Evolutionary conservation across 1,140 invertebrate species (phyloP), one percentile per base, ranked within the genome.

Genomic region (Drosophila funebris): DNA sequence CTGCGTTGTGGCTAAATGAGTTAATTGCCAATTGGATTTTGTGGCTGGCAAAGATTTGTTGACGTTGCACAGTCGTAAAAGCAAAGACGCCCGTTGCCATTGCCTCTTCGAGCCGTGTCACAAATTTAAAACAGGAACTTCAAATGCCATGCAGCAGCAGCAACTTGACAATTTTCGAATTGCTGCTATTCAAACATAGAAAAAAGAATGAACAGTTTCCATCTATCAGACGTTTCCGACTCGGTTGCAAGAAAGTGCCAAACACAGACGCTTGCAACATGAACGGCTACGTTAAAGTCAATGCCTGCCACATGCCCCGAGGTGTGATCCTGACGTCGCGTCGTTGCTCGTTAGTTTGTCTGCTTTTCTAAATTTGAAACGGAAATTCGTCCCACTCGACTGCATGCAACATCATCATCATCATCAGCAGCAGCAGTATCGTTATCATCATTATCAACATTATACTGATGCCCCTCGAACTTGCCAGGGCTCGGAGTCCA

Each of bases 1-100:
- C n/a, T 31, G 60, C 43, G 31, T 16, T 44, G 46, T 61, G 48
- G 58, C 78, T 63, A 78, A 85, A 82, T 85, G 82, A 85, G 78
- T 85, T 85, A 85, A 85, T 85, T 85, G 82, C 62, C 74, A 78
- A 82, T 85, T 87, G 82, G 66, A 82, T 85, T 85, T 85, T 85
- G 83, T 88, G 83, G 66, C 69, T 67, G 43, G 75, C 75, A 69
- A 71, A 62, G 82, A 85, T 85, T 85, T 85, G 82, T 78, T 62
- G 82, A 82, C 78, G 78, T 53, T 72, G 81, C 78, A 82, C 24
- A 72, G 63, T 82, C 74, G 63, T 85, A 48, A 73, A 73, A 62
- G 4, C 8, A 58, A 64, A 77, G 37, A 44, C n/a, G n/a, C n/a
- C 22, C 37, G 43, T 52, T 29, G 63, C 39, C 63, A 16, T n/a